Percentiles rank a stretch among this genome's conserved stretches.
phyloP scores from a whole-genome alignment of 2,113 vertebrate species.

The Elephantulus edwardii region DNA sequence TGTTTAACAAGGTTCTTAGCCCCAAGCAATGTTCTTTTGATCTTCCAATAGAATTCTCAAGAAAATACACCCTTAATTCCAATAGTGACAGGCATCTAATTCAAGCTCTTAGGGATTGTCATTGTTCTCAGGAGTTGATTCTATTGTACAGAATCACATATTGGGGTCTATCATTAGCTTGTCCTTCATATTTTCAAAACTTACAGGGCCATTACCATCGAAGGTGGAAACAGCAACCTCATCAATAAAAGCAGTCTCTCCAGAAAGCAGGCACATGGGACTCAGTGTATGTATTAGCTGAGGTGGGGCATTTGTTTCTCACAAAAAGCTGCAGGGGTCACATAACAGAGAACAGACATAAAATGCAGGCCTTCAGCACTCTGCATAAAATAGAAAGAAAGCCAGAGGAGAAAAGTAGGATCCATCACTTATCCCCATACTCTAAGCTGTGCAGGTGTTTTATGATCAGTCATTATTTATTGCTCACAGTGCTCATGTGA shows the following conservation, averaged over 20 bases:
- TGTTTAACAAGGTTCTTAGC: conserved; percentile 14
- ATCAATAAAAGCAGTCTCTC: conserved; percentile 68
- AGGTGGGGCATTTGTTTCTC: conserved; percentile 36
- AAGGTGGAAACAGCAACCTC: conserved; percentile 78
- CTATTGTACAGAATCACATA: conserved; percentile 77
- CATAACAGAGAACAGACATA: conserved; percentile 4
- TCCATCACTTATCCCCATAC: neutral
- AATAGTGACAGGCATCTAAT: conserved; percentile 1
- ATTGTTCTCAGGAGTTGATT: conserved; percentile 72
- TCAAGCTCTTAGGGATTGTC: conserved; percentile 1
- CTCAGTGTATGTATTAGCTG: conserved; percentile 1
- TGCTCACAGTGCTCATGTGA: conserved; percentile 24
- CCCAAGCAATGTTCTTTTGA: neutral
- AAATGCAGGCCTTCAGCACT: neutral
- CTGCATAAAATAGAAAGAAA: conserved; percentile 29
- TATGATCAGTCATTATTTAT: conserved; percentile 48
- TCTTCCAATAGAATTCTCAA: neutral
- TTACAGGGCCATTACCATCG: conserved; percentile 80
- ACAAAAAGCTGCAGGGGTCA: conserved; percentile 5
- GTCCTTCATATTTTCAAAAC: conserved; percentile 74
- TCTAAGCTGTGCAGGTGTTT: conserved; percentile 23
- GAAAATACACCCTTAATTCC: conserved; percentile 15
- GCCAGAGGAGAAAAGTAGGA: conserved; percentile 5
- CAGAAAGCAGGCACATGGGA: conserved; percentile 58
- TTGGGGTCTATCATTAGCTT: conserved; percentile 78